Evolutionary conservation across 2,113 vertebrate genomes (phyloP).

Genomic region (Amazona vittata): DNA sequence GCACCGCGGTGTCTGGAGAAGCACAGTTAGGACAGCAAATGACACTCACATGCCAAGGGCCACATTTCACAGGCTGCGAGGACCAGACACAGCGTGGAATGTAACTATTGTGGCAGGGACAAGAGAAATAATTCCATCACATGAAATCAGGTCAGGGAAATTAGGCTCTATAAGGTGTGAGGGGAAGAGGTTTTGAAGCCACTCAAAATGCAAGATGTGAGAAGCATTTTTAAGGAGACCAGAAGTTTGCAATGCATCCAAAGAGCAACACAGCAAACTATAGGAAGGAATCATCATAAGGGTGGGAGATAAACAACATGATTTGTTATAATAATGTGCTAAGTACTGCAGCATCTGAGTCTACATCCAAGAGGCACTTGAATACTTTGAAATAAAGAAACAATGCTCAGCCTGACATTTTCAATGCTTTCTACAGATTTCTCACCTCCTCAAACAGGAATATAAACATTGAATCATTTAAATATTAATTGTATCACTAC

Average conservation of each 20-base stretch:
- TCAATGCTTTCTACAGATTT: background rate
- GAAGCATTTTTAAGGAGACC: background rate
- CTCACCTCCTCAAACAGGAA: fast-evolving
- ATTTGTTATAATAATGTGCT: background rate
- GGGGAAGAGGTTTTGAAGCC: background rate
- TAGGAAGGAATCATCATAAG: background rate
- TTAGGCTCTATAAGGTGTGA: background rate
- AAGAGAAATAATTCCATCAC: background rate
- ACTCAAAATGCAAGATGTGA: background rate
- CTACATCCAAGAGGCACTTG: background rate
- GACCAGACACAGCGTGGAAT: fast-evolving
- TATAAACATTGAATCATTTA: background rate
- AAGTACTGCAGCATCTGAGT: background rate
- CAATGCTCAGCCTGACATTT: background rate
- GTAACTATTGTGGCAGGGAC: background rate
- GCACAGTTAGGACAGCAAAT: background rate
- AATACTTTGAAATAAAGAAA: background rate
- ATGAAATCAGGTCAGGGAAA: background rate
- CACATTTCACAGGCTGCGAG: background rate
- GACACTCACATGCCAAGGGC: background rate
- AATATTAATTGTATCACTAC: background rate
- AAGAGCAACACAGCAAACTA: background rate
- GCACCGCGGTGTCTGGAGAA: background rate
- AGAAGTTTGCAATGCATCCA: background rate
- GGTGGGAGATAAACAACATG: background rate